Evolutionary conservation across 2,797 vertebrate genomes (phyloP), one percentile per base, ranked within the genome.

Genomic region (Columba guinea): DNA sequence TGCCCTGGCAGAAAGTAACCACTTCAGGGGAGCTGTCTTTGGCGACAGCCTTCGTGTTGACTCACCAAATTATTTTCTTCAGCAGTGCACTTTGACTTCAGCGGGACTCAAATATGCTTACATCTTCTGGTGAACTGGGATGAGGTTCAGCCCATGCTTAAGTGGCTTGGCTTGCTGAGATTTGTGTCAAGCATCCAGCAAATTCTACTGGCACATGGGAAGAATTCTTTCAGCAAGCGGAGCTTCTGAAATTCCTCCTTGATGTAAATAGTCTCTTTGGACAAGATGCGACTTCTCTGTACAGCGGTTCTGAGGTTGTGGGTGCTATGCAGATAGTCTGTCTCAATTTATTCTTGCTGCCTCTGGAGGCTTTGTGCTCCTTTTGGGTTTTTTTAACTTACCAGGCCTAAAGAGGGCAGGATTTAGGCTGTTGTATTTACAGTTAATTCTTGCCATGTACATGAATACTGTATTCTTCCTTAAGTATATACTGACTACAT

Each of bases 231-330:
- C 91, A 88, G 92, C 76, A 81, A 91, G 69, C 51, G 67, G 83
- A 95, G 59, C 74, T 95, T 88, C 87, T 91, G 93, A 91, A 93
- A 87, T 89, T 81, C n/a, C 71, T 95, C 89, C 56, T 68, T 68
- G 59, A 55, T 93, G 91, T 95, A 93, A 94, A 96, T 94, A 90
- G 48, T 69, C 62, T 89, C 73, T 89, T 87, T 73, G 85, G 83
- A 90, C 83, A 89, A 93, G 74, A 88, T 75, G 48, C 2, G 10
- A 79, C 80, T 87, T 90, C 74, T 73, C 73, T 81, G 52, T 76
- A 86, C 70, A 87, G 86, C 3, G 8, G 39, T 78, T 46, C 83
- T 39, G 55, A 82, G 56, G 32, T 32, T 79, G 49, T 52, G 63
- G 74, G 77, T 84, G 74, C 55, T 84, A 41, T 4, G 0, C 75